phyloP scores from a whole-genome alignment of 2,888 invertebrate species.

The Ormyrus nitidulus region DNA sequence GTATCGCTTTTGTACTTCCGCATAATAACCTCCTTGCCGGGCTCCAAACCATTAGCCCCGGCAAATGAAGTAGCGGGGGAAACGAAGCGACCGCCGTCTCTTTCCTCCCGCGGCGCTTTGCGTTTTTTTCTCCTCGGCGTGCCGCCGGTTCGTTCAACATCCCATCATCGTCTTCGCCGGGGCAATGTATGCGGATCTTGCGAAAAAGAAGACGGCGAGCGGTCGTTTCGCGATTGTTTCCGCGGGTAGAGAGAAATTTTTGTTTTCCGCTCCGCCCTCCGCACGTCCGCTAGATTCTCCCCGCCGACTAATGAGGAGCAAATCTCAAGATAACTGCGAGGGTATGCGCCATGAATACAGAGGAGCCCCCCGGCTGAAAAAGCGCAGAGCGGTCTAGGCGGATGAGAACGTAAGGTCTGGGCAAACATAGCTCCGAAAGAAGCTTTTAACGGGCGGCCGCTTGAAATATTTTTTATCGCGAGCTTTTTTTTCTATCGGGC shows the following conservation, averaged over 20 bases:
- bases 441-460: conserved; percentile 14
- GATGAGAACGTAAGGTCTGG: conserved; percentile 54
- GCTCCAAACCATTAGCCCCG: conserved; percentile 64
- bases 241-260: conserved; percentile 36
- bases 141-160: conserved; percentile 43
- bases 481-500: not conserved
- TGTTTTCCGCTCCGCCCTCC: conserved; percentile 36
- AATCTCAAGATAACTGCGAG: conserved; percentile 71
- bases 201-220: conserved; percentile 21
- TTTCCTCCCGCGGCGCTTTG: conserved; percentile 40
- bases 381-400: conserved; percentile 54
- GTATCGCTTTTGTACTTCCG: conserved; percentile 72
- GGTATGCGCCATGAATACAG: conserved; percentile 61
- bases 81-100: conserved; percentile 16
- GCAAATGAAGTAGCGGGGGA: conserved; percentile 61
- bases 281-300: conserved; percentile 4
- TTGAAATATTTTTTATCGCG: not conserved
- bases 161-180: conserved; percentile 44
- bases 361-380: conserved; percentile 26
- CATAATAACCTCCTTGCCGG: conserved; percentile 70
- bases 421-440: conserved; percentile 46
- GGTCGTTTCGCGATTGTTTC: conserved; percentile 44
- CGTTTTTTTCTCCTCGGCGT: conserved; percentile 47
- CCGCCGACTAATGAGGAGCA: conserved; percentile 67
- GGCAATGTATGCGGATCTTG: conserved; percentile 37